Evolutionary conservation across 2,797 vertebrate species (phyloP).

Genomic region (Falco naumanni): DNA sequence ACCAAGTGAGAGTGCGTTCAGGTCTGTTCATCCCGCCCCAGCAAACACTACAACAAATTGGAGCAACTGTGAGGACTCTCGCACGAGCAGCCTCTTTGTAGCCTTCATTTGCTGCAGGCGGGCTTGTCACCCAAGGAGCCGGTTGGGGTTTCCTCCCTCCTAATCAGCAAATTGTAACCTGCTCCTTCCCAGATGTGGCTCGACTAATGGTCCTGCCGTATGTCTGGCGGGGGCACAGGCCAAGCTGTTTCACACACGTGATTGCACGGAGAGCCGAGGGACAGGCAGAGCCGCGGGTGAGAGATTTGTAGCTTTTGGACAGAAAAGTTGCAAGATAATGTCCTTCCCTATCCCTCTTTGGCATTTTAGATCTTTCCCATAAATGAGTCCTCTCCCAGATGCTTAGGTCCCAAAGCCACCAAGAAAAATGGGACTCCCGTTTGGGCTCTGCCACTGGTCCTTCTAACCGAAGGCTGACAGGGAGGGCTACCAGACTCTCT

Average conservation of each 20-base stretch:
- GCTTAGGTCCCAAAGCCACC: background rate
- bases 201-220: background rate
- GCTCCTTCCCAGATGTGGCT: background rate
- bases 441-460: background rate
- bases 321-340: background rate
- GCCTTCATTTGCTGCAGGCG: background rate
- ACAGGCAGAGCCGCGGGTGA: background rate
- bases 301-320: background rate
- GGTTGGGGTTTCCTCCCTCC: background rate
- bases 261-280: background rate
- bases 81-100: background rate
- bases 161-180: background rate
- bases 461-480: background rate
- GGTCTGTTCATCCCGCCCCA: background rate
- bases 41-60: background rate
- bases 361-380: background rate
- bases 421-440: background rate
- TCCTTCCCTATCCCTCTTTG: background rate
- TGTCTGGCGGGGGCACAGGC: background rate
- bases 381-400: background rate
- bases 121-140: background rate
- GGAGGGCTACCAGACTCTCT: background rate
- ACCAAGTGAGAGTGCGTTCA: accelerated
- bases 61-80: background rate
- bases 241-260: background rate